Conservation (phyloP, 2,113 vertebrate genomes). For the Otus sunia region DNA sequence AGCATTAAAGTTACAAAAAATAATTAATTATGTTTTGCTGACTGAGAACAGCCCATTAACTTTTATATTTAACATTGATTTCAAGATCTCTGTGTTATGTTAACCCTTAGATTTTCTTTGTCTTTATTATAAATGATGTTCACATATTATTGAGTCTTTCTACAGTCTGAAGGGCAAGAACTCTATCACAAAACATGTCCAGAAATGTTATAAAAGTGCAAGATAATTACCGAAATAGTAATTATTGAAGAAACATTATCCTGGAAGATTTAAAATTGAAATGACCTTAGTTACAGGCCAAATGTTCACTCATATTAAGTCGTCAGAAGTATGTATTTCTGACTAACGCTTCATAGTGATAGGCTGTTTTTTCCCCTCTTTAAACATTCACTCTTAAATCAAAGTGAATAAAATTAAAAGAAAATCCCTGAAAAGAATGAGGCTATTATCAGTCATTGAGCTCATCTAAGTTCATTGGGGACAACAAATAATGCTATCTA, state of each 20-base stretch:
- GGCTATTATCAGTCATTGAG: slow-evolving; percentile 70
- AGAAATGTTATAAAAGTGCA: slow-evolving; percentile 11
- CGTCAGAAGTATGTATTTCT: slow-evolving; percentile 3
- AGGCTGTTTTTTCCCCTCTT: background rate
- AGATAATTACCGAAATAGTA: slow-evolving; percentile 39
- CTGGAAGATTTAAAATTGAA: slow-evolving; percentile 50
- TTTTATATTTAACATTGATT: background rate
- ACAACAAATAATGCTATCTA: slow-evolving; percentile 80
- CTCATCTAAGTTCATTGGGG: slow-evolving; percentile 74
- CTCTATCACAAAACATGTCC: slow-evolving; percentile 18
- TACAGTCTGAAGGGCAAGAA: slow-evolving; percentile 13
- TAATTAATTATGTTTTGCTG: background rate
- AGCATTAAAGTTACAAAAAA: background rate
- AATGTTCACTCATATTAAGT: background rate
- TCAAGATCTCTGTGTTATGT: background rate
- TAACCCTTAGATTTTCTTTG: slow-evolving; percentile 19
- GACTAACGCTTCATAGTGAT: background rate
- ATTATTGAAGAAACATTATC: slow-evolving; percentile 12
- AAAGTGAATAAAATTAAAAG: slow-evolving; percentile 50
- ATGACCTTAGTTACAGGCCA: slow-evolving; percentile 8
- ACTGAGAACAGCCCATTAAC: background rate
- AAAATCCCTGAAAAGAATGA: slow-evolving; percentile 61
- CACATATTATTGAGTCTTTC: background rate
- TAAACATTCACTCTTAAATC: slow-evolving; percentile 11
- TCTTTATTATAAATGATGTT: background rate